phyloP scores from a whole-genome alignment of 1,140 invertebrate genomes.

The Penaeus vannamei region DNA sequence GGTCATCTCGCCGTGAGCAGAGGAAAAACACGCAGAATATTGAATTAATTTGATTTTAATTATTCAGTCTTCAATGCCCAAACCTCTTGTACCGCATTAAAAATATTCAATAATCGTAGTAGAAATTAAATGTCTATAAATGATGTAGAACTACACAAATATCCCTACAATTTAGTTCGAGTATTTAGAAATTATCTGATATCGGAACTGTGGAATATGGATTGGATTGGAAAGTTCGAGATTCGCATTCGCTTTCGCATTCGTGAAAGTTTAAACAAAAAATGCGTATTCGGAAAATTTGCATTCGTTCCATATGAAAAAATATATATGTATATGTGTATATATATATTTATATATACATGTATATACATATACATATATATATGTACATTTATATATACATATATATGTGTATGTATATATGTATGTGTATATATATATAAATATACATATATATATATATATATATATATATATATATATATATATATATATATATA shows the following conservation, averaged over 20 bases:
- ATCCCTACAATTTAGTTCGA: too few species aligned
- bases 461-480: not conserved
- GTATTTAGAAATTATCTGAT: too few species aligned
- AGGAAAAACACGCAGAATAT: too few species aligned
- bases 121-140: too few species aligned
- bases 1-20: too few species aligned
- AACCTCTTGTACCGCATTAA: too few species aligned
- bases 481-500: not conserved
- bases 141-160: too few species aligned
- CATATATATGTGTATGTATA: not conserved
- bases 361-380: not conserved
- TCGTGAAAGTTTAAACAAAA: not conserved
- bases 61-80: too few species aligned
- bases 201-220: too few species aligned
- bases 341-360: not conserved
- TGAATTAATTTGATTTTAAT: too few species aligned
- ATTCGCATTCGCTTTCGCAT: not conserved
- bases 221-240: not conserved
- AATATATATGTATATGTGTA: not conserved
- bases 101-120: too few species aligned
- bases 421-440: not conserved
- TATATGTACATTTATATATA: not conserved
- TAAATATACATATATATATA: not conserved
- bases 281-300: not conserved
- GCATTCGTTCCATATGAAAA: not conserved